Base-by-base conservation (phyloP, 2,113 vertebrate species). In the Eulacestoma nigropectus region DNA sequence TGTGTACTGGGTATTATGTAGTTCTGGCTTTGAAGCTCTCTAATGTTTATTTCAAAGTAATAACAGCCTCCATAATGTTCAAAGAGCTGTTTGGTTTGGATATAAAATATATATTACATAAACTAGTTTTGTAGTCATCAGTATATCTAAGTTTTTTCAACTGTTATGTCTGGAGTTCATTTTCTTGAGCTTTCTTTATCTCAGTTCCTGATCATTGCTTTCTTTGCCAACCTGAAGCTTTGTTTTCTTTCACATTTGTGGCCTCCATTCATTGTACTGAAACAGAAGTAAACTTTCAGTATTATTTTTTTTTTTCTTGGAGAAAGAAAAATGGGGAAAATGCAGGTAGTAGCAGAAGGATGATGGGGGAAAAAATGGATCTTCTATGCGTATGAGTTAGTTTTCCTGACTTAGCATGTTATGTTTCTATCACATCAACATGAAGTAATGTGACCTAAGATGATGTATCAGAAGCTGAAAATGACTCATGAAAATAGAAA, bases 41-140 rank as follows among this genome's bases (percentile, higher is more conserved):
- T 89, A 91, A 94, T 70, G 79, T 92, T 96, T 96, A 86, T 94
- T 97, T 94, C 82, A 79, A 77, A 96, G 85, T 93, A 94, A 81
- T 96, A 92, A 94, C 78, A 93, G 53, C 37, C 37, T 91, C 90
- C 84, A 8, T 93, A 95, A 89, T 73, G 60, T 93, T 96, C 91
- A 90, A 95, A 91, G 77, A 93, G 60, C 52, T 92, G 57, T 96
- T 97, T 96, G 77, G 60, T 88, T 96, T 96, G 67, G 62, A 89
- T 74, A 62, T 89, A 94, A 89, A 93, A 90, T 89, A 89, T 75
- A 46, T 90, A 85, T 78, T 87, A 76, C 50, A 63, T 60, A 92
- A 95, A 89, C 53, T 78, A 80, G 74, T 89, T 89, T 84, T 75
- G 50, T 18, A 95, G 83, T 83, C 70, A 79, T 77, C 52, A 73